A percentile compares a stretch with the other conserved stretches of the same genome.
Conservation (phyloP, 2,888 invertebrate species). For the Amitus sp. region DNA sequence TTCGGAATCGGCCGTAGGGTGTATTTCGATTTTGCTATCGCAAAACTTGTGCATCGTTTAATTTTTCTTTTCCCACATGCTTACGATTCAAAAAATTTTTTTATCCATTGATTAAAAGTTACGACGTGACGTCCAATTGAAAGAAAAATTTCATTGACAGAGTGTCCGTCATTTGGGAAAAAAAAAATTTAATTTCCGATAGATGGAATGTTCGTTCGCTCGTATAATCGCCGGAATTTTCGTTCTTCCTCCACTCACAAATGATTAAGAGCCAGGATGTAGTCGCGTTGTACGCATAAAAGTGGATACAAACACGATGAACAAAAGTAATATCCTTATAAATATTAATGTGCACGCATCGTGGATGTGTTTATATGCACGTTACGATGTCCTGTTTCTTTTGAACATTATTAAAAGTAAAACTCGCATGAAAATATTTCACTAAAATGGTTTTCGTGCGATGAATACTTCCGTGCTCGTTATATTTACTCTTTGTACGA, state of each 20-base stretch:
- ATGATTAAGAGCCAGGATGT: background rate
- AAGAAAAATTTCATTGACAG: too few relatives aligned
- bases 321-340: slow-evolving; percentile 1
- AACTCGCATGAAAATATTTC: background rate
- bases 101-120: too few relatives aligned
- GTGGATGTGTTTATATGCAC: background rate
- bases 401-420: background rate
- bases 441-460: background rate
- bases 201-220: background rate
- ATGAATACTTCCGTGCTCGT: too few relatives aligned
- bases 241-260: background rate
- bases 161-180: too few relatives aligned
- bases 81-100: too few relatives aligned
- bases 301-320: background rate
- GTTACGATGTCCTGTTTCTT: background rate
- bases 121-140: too few relatives aligned
- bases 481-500: too few relatives aligned
- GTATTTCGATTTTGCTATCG: too few relatives aligned
- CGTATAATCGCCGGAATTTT: background rate
- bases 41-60: too few relatives aligned
- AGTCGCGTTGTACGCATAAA: background rate
- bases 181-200: background rate
- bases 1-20: too few relatives aligned
- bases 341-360: background rate
- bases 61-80: too few relatives aligned